Percentiles rank a stretch among this genome's conserved stretches.
Conservation (phyloP, 2,797 vertebrate species). For the Tiaroga cobitis region DNA sequence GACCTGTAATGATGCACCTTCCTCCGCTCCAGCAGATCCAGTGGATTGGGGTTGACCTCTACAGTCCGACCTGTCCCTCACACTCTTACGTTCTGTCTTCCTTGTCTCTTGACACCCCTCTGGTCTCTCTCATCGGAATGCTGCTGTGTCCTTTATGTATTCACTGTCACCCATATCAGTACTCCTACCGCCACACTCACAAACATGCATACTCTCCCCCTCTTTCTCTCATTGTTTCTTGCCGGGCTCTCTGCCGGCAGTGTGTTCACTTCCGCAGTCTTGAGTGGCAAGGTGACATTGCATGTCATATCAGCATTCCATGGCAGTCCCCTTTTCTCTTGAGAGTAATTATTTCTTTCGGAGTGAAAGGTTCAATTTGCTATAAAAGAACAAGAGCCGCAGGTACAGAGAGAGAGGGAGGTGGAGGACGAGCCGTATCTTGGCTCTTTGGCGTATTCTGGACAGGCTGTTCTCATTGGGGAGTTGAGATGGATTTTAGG, state of each 20-base stretch:
- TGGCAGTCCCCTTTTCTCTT: conserved; percentile 83
- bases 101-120: conserved; percentile 58
- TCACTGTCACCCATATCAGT: conserved; percentile 43
- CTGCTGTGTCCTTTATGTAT: conserved; percentile 43
- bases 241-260: conserved; percentile 60
- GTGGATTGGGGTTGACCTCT: conserved; percentile 69
- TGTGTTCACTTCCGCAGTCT: conserved; percentile 71
- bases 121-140: conserved; percentile 41
- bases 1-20: conserved; percentile 74
- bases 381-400: conserved; percentile 89
- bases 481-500: conserved; percentile 50
- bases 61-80: conserved; percentile 36
- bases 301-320: conserved; percentile 88
- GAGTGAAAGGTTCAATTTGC: conserved; percentile 91
- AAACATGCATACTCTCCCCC: conserved; percentile 49
- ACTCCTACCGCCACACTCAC: background rate
- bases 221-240: conserved; percentile 61
- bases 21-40: conserved; percentile 62
- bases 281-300: conserved; percentile 95
- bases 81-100: conserved; percentile 35
- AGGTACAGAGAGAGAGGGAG: conserved; percentile 72
- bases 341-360: conserved; percentile 92
- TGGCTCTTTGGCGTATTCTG: conserved; percentile 67
- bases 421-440: conserved; percentile 65
- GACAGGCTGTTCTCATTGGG: conserved; percentile 71